Base-by-base conservation (phyloP, 2,888 invertebrate species). In the Drosophila incognita region DNA sequence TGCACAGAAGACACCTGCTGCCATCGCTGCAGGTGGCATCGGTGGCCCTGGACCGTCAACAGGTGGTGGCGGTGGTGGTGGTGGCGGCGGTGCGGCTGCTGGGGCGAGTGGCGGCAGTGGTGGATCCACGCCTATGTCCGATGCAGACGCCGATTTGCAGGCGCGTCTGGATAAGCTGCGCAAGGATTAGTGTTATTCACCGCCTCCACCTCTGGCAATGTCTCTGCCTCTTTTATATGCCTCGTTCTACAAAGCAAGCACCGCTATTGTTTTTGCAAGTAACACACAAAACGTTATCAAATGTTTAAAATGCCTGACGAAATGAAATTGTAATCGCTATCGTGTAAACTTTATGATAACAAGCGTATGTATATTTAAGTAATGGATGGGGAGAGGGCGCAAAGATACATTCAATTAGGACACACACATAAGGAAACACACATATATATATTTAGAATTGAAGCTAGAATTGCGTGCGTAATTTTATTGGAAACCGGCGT, bases 81-180 rank as follows among this genome's bases (percentile, higher is more conserved):
- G 81, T 1, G 93, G 92, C 4, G 93, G 86, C 8, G 90, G 93
- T 68, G 93, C 89, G 4, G 87, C 93, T 46, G 67, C 38, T 6
- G 91, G 93, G 69, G 93, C 89, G 6, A 86, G 93, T 72, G 92
- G 93, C 35, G 93, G 94, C 38, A 90, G 87, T 27, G 94, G 93
- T 15, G 94, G 93, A 15, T 94, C 94, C 0, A 94, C 94, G 13
- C 93, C 94, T 27, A 90, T 96, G 68, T 94, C 95, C n/a, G 98
- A 97, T 93, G 98, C 98, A 1, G 99, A 99, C 94, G 99, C 99
- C 27, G 99, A 99, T 94, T 95, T 99, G 79, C 99, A 99, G 94
- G 99, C 99, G 62, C 95, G 99, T 81, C 95, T 99, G 87, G 98
- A 99, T 94, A 99, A 99, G 94, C 94, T 99, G 91, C 95, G 98